Evolutionary conservation across 2,888 invertebrate genomes (phyloP).

Genomic region (Eudemis profundana): DNA sequence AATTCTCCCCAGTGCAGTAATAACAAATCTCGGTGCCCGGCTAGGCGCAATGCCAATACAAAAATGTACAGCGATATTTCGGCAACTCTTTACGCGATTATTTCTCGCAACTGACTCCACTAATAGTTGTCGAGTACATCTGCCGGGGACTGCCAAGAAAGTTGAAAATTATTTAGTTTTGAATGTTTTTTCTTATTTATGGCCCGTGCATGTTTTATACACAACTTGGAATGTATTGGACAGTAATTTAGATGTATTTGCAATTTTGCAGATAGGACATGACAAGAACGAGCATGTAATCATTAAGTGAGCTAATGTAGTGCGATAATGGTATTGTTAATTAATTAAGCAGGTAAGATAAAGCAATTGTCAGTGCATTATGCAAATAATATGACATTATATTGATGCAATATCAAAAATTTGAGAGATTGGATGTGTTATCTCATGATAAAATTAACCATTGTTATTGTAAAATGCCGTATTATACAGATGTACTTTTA

Average conservation of each 20-base stretch:
- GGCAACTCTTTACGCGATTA: constrained; percentile 37
- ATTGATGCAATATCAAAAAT: too few relatives aligned
- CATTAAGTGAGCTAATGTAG: neutral
- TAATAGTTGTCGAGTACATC: constrained; percentile 37
- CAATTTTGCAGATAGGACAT: too few relatives aligned
- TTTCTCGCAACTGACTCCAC: constrained; percentile 35
- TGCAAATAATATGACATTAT: too few relatives aligned
- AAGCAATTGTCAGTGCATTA: constrained; percentile 14
- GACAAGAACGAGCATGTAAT: neutral
- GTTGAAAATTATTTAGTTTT: constrained; percentile 30
- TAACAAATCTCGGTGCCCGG: constrained; percentile 35
- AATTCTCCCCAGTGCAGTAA: constrained; percentile 26
- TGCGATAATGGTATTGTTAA: constrained; percentile 10
- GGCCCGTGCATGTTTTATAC: neutral
- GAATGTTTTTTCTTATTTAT: constrained; percentile 18
- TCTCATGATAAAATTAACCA: neutral
- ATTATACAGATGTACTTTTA: too few relatives aligned
- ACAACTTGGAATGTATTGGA: neutral
- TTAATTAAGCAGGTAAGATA: constrained; percentile 26
- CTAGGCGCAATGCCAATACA: constrained; percentile 39
- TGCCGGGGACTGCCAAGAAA: constrained; percentile 35
- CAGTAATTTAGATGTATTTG: neutral
- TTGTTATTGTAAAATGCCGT: too few relatives aligned
- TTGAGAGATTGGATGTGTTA: neutral
- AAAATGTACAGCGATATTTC: constrained; percentile 25